phyloP scores from a whole-genome alignment of 2,113 vertebrate species.

The Pachycephala philippinensis region DNA sequence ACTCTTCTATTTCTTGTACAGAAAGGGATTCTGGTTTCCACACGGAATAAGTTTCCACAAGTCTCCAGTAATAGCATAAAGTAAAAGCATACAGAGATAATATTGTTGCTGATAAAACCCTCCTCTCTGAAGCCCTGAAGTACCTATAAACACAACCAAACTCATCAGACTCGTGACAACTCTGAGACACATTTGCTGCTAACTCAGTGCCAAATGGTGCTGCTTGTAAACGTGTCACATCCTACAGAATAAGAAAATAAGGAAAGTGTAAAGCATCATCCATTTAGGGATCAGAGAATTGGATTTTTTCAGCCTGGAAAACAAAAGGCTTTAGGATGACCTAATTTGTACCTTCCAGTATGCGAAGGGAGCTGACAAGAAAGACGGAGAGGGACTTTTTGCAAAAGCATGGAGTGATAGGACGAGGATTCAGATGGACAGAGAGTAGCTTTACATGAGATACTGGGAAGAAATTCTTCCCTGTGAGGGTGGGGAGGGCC shows the following conservation, averaged over 20 bases:
- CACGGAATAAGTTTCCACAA: no score
- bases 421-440: neutral
- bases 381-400: neutral
- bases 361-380: neutral
- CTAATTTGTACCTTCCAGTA: neutral
- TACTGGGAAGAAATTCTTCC: no score
- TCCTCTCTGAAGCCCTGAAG: neutral
- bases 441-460: neutral
- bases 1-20: neutral
- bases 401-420: neutral
- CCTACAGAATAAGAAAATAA: neutral
- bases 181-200: neutral
- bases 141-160: neutral
- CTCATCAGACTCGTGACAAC: neutral
- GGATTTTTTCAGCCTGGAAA: neutral
- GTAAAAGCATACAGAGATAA: neutral
- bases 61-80: neutral
- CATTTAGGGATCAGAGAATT: neutral
- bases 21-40: neutral
- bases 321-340: neutral
- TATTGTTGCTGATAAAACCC: neutral
- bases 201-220: neutral
- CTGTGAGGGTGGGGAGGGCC: accelerated
- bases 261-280: neutral
- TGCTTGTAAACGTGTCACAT: accelerated